These are phyloP conservation scores for Styela clava DNA, from an alignment of 23 tunicate genomes.

Conservation along the genomic window DNA sequence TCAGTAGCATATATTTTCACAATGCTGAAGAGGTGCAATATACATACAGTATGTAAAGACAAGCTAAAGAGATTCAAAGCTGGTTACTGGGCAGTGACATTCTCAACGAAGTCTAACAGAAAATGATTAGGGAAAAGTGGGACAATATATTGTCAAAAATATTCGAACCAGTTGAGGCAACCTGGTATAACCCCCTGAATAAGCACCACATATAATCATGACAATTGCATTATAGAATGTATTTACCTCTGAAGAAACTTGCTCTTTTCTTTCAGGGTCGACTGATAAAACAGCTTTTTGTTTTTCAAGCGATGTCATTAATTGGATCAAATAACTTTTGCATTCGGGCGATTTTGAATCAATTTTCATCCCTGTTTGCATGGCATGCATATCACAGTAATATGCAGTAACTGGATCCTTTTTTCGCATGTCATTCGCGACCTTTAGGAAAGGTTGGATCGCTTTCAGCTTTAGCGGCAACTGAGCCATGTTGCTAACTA, in stretches of 20 bases:
- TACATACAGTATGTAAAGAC: too few relatives aligned
- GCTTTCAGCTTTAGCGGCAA: conserved; percentile 30
- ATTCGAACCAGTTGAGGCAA: too few relatives aligned
- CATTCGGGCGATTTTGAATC: conserved; percentile 46
- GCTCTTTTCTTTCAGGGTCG: conserved; percentile 46
- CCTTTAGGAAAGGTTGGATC: conserved; percentile 58
- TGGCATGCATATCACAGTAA: conserved; percentile 59
- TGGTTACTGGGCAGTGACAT: too few relatives aligned
- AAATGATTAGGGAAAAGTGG: too few relatives aligned
- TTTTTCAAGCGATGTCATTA: conserved; percentile 64
- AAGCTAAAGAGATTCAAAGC: too few relatives aligned
- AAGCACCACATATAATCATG: too few relatives aligned
- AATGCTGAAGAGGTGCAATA: neutral
- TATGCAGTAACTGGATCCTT: conserved; percentile 61
- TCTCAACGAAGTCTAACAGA: too few relatives aligned
- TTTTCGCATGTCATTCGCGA: conserved; percentile 44
- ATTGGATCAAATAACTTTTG: conserved; percentile 34
- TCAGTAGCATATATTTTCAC: neutral
- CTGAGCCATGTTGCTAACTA: too few relatives aligned
- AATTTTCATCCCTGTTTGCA: conserved; percentile 62
- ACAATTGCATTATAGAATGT: too few relatives aligned
- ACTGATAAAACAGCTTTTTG: conserved; percentile 31
- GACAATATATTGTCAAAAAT: too few relatives aligned
- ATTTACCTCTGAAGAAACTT: conserved; percentile 35
- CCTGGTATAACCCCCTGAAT: too few relatives aligned